phyloP scores from a whole-genome alignment of 2,888 invertebrate species.

The Lasiommata megera region DNA sequence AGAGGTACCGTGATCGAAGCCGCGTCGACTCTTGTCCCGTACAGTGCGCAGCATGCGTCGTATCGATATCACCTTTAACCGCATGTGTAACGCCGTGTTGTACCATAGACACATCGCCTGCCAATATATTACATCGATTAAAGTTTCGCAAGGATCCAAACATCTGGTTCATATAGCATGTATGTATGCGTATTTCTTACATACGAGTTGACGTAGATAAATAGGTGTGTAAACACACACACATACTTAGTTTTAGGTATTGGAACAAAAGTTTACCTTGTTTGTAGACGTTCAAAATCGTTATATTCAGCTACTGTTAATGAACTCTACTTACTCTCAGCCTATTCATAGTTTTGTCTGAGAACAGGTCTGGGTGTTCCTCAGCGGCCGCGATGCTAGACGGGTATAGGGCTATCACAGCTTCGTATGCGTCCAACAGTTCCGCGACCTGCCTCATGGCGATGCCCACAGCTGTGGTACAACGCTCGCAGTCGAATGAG shows the following conservation, averaged over 20 bases:
- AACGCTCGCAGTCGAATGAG: slow-evolving; percentile 86
- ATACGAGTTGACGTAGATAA: too few relatives aligned
- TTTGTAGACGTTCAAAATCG: too few relatives aligned
- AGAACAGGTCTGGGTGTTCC: slow-evolving; percentile 86
- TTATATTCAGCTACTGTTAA: too few relatives aligned
- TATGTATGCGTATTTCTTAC: too few relatives aligned
- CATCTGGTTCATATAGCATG: too few relatives aligned
- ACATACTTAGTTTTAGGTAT: too few relatives aligned
- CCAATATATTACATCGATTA: slow-evolving; percentile 5
- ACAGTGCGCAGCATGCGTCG: slow-evolving; percentile 83
- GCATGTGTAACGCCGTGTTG: slow-evolving; percentile 92
- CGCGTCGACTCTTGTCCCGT: slow-evolving; percentile 38
- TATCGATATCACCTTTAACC: slow-evolving; percentile 88
- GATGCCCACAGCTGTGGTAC: slow-evolving; percentile 86
- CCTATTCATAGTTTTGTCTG: slow-evolving; percentile 83
- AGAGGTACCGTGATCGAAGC: slow-evolving; percentile 38
- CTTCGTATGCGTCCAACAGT: slow-evolving; percentile 87
- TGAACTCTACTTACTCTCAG: slow-evolving; percentile 74
- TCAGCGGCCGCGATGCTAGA: slow-evolving; percentile 89
- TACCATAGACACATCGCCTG: slow-evolving; percentile 78
- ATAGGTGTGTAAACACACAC: too few relatives aligned
- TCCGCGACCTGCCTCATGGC: slow-evolving; percentile 88
- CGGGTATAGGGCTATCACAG: slow-evolving; percentile 91
- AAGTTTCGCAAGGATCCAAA: not conserved
- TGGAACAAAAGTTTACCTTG: too few relatives aligned